A percentile compares a stretch with the other conserved stretches of the same genome.
These are phyloP conservation scores for Eupleurogrammus muticus DNA, from an alignment of 2,797 vertebrate species.

Conservation along the genomic window DNA sequence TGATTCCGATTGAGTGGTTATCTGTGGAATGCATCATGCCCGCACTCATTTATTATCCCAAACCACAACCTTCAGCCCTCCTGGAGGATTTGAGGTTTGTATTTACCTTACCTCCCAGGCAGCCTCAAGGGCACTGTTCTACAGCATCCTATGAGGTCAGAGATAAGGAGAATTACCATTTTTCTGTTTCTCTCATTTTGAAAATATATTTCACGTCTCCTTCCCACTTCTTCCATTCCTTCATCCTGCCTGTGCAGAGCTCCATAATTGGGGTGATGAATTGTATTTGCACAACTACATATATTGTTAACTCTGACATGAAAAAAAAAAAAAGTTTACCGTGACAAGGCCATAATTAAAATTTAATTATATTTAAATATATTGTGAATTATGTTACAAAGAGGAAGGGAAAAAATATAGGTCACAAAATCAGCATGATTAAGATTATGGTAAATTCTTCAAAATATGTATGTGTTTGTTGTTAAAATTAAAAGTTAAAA, in stretches of 20 bases:
- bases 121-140: slow-evolving; percentile 20
- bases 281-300: neutral
- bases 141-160: slow-evolving; percentile 11
- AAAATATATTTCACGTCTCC: neutral
- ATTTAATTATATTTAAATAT: too few species aligned
- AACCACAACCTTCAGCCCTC: slow-evolving; percentile 38
- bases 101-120: slow-evolving; percentile 30
- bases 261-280: neutral
- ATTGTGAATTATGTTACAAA: too few species aligned
- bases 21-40: slow-evolving; percentile 42
- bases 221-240: too few species aligned
- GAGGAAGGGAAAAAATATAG: too few species aligned
- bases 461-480: too few species aligned
- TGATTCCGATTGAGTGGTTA: slow-evolving; percentile 44
- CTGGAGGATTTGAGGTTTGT: slow-evolving; percentile 34
- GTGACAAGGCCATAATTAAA: neutral
- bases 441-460: too few species aligned
- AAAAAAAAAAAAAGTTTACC: neutral
- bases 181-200: slow-evolving; percentile 17
- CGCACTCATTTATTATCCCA: slow-evolving; percentile 28
- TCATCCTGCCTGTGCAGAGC: too few species aligned
- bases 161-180: slow-evolving; percentile 10
- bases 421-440: too few species aligned
- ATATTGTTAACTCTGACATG: neutral
- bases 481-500: too few species aligned